Conservation (phyloP, 2,113 vertebrate species). For the Lagopus muta region DNA sequence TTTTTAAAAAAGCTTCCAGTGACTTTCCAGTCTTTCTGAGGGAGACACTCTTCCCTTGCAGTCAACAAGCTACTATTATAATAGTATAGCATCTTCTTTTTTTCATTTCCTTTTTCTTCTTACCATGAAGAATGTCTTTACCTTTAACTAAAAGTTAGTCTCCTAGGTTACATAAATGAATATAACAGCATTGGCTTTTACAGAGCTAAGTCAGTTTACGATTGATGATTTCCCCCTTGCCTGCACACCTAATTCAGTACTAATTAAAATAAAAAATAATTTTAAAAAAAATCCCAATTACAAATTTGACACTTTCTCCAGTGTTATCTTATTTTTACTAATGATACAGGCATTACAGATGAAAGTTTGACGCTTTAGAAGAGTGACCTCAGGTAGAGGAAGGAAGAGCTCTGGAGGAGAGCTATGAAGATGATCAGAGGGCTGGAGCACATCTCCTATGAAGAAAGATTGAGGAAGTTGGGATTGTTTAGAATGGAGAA, state of each 20-base stretch:
- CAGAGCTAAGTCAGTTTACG: not conserved
- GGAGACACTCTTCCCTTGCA: slow-evolving; percentile 2
- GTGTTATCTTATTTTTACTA: not conserved
- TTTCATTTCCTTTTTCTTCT: not conserved
- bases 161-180: not conserved
- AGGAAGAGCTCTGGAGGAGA: not conserved
- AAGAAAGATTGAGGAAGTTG: too few species aligned
- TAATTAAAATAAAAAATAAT: slow-evolving; percentile 46
- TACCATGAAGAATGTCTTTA: not conserved
- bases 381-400: not conserved
- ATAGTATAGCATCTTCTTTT: not conserved
- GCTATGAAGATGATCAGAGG: too few species aligned
- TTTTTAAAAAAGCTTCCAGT: not conserved
- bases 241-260: slow-evolving; percentile 22
- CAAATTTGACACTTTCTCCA: not conserved
- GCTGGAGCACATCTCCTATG: too few species aligned
- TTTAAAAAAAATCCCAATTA: not conserved
- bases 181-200: not conserved
- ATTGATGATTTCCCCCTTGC: not conserved
- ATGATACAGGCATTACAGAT: not conserved
- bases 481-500: too few species aligned
- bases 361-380: not conserved
- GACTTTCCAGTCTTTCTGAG: not conserved
- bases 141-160: not conserved
- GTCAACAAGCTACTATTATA: not conserved